These are phyloP conservation scores for Oedothorax gibbosus DNA, from an alignment of 1,140 invertebrate species.

Conservation along the genomic window DNA sequence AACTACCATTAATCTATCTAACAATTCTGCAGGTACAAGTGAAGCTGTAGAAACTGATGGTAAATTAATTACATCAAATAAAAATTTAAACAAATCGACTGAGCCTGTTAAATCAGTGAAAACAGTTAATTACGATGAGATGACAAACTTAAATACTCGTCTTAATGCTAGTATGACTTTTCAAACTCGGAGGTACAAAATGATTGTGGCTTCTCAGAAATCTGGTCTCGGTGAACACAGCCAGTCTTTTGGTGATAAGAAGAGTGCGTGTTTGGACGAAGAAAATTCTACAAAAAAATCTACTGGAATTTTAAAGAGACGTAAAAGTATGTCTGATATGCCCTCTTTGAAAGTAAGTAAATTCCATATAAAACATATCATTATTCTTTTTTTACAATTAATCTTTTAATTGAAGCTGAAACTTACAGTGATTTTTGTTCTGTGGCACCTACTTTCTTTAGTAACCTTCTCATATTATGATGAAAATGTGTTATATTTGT, in stretches of 20 bases:
- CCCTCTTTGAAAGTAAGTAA: slow-evolving; percentile 10
- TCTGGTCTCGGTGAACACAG: not conserved
- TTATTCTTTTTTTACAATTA: too few species aligned
- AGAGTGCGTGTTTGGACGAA: not conserved
- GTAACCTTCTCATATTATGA: too few species aligned
- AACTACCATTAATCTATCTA: not conserved
- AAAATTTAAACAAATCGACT: not conserved
- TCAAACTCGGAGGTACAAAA: slow-evolving; percentile 36
- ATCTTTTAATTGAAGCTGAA: too few species aligned
- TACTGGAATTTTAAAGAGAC: slow-evolving; percentile 35
- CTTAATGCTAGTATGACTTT: slow-evolving; percentile 30
- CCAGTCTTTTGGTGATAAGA: not conserved
- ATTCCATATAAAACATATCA: too few species aligned
- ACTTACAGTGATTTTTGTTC: too few species aligned
- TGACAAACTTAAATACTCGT: slow-evolving; percentile 42
- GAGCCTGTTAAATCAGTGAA: not conserved
- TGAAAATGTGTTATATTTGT: too few species aligned
- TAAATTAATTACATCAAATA: too few species aligned
- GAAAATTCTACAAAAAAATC: not conserved
- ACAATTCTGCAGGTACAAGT: not conserved
- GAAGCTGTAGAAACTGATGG: too few species aligned
- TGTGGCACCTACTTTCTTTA: too few species aligned
- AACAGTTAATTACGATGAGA: slow-evolving; percentile 3
- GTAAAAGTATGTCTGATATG: slow-evolving; percentile 4
- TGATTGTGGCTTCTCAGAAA: slow-evolving; percentile 39